Percentiles rank a stretch among this genome's conserved stretches.
Conservation (phyloP, 2,888 invertebrate species). For the Polietes domitor region DNA sequence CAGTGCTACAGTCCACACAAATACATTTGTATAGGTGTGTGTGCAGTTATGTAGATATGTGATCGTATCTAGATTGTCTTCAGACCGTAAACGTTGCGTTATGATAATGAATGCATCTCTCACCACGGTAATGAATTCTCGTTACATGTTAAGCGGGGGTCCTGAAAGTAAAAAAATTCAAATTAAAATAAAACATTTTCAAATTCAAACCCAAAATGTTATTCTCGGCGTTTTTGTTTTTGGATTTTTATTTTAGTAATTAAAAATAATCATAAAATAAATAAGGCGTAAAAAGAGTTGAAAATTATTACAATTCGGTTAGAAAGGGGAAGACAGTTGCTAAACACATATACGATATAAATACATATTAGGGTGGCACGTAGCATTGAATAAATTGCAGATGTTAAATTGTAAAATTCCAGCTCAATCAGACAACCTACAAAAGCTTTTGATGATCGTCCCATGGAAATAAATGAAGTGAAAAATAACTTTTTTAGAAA, state of each 20-base stretch:
- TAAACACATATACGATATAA: too few species aligned
- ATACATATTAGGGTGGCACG: too few species aligned
- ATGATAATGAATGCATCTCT: slow-evolving; percentile 26
- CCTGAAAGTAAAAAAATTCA: slow-evolving; percentile 3
- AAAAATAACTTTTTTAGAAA: too few species aligned
- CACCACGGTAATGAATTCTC: not conserved
- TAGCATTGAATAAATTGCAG: too few species aligned
- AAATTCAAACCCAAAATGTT: not conserved
- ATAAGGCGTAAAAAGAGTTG: not conserved
- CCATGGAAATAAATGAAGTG: too few species aligned
- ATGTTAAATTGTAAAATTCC: too few species aligned
- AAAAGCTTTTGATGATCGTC: too few species aligned
- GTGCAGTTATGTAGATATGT: not conserved
- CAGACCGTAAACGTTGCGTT: slow-evolving; percentile 34
- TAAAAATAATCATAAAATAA: not conserved
- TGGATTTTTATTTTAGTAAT: not conserved
- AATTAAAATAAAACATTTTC: not conserved
- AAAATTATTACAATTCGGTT: not conserved
- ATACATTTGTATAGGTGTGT: too few species aligned
- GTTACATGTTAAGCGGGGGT: not conserved
- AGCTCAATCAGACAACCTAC: too few species aligned
- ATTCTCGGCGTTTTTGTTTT: not conserved
- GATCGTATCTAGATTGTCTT: not conserved
- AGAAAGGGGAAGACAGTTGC: too few species aligned
- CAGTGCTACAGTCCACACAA: not conserved